A percentile compares a stretch with the other conserved stretches of the same genome.
Evolutionary conservation across 2,888 invertebrate genomes (phyloP).

Genomic region (Dolichomitus sp.): DNA sequence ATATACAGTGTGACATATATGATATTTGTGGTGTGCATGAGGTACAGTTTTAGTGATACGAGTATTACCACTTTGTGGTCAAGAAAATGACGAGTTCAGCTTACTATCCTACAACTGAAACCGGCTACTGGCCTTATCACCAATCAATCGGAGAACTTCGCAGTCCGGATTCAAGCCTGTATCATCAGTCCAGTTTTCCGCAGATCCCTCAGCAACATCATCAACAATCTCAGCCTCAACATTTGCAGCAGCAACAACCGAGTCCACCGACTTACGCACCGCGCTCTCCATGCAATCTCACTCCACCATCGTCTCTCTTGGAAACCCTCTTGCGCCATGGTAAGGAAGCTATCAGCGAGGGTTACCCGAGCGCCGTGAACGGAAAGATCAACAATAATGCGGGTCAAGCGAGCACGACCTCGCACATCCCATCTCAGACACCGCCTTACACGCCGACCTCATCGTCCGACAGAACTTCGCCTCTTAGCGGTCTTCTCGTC

Average conservation of each 20-base stretch:
- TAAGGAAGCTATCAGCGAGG: slow-evolving; percentile 73
- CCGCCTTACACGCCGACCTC: slow-evolving; percentile 78
- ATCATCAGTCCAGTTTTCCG: slow-evolving; percentile 56
- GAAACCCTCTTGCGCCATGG: slow-evolving; percentile 78
- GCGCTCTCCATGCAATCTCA: slow-evolving; percentile 39
- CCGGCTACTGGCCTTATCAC: slow-evolving; percentile 76
- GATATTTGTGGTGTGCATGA: not conserved
- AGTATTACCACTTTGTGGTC: not conserved
- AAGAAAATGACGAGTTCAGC: slow-evolving; percentile 76
- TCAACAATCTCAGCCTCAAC: slow-evolving; percentile 47
- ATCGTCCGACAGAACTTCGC: slow-evolving; percentile 75
- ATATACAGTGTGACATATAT: not conserved
- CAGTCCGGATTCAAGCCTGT: slow-evolving; percentile 63
- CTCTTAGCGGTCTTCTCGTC: slow-evolving; percentile 66
- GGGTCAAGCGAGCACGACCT: slow-evolving; percentile 54
- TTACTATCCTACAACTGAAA: slow-evolving; percentile 72
- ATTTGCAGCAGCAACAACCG: slow-evolving; percentile 58
- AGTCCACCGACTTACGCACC: slow-evolving; percentile 62
- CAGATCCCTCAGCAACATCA: slow-evolving; percentile 56
- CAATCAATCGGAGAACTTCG: slow-evolving; percentile 65
- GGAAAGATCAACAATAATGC: slow-evolving; percentile 55
- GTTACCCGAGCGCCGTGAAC: slow-evolving; percentile 61
- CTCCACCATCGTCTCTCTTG: slow-evolving; percentile 73
- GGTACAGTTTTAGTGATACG: not conserved
- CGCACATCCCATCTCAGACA: slow-evolving; percentile 71